phyloP scores from a whole-genome alignment of 2,797 vertebrate species.

The Pseudopleuronectes americanus region DNA sequence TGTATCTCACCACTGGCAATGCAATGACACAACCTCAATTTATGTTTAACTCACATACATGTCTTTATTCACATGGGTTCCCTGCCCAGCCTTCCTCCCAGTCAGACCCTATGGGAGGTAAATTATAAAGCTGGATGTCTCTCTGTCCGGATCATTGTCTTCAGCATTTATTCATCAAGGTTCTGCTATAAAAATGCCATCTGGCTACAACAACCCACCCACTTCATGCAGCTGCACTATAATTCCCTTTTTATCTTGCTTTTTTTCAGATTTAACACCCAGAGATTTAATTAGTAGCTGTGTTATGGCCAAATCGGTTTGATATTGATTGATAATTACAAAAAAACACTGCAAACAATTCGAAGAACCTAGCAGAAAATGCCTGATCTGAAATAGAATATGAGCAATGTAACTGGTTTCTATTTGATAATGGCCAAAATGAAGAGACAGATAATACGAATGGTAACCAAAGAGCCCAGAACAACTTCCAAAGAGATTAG shows the following conservation, averaged over 20 bases:
- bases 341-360: not conserved
- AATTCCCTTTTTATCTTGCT: conserved; percentile 3
- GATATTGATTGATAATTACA: not conserved
- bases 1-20: conserved; percentile 38
- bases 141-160: conserved; percentile 8
- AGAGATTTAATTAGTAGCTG: conserved; percentile 27
- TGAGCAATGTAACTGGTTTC: no score
- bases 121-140: conserved; percentile 7
- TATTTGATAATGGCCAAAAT: no score
- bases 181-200: conserved; percentile 49
- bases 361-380: no score
- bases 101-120: not conserved
- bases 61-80: not conserved
- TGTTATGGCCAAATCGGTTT: not conserved
- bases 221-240: conserved; percentile 22
- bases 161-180: conserved; percentile 45
- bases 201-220: conserved; percentile 28
- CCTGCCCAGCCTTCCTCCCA: not conserved
- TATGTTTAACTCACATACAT: not conserved
- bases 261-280: conserved; percentile 41
- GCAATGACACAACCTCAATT: not conserved
- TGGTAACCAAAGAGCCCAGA: no score
- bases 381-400: no score
- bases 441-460: no score
- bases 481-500: no score